phyloP scores from a whole-genome alignment of 2,888 invertebrate species.

The Lasioglossum figueresi region DNA sequence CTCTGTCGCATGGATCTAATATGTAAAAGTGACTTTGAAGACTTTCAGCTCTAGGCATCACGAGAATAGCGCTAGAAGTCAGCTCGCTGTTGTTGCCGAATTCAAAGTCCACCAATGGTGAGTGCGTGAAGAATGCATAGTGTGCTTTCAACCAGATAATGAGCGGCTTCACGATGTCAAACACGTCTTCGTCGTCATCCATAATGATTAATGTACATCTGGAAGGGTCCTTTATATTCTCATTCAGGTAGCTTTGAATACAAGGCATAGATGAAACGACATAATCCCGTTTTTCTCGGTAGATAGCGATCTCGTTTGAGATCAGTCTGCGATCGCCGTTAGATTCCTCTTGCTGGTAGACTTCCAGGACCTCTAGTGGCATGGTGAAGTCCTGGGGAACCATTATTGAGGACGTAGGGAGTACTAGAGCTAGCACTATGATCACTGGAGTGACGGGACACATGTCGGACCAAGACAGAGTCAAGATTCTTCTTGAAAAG shows the following conservation, averaged over 20 bases:
- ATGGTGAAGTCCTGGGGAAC: conserved; percentile 18
- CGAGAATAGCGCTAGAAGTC: conserved; percentile 54
- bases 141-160: conserved; percentile 1
- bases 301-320: not conserved
- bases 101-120: not conserved
- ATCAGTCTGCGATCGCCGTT: conserved; percentile 31
- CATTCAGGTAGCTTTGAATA: conserved; percentile 55
- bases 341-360: not conserved
- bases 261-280: conserved; percentile 56
- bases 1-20: conserved; percentile 63
- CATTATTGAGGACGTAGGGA: not conserved
- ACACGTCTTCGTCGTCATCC: conserved; percentile 3
- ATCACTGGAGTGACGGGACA: not conserved
- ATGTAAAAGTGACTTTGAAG: conserved; percentile 43
- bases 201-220: conserved; percentile 54
- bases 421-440: not conserved
- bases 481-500: not conserved
- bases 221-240: conserved; percentile 29
- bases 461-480: not conserved
- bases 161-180: conserved; percentile 37
- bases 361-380: not conserved
- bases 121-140: conserved; percentile 12
- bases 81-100: not conserved
- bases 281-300: not conserved
- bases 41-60: conserved; percentile 56